phyloP scores from a whole-genome alignment of 1,140 invertebrate genomes.

The Spodoptera litura region DNA sequence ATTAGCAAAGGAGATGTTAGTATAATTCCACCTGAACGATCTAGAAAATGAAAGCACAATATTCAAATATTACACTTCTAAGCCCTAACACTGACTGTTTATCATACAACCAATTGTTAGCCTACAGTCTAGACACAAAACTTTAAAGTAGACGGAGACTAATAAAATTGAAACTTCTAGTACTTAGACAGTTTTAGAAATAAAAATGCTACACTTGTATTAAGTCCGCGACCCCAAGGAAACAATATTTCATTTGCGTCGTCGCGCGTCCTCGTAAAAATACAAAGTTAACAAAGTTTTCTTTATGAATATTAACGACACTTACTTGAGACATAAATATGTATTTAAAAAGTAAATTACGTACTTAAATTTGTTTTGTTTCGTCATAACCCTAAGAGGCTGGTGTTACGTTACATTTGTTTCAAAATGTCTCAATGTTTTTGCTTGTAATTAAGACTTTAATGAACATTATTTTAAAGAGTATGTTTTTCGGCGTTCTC shows the following conservation, averaged over 20 bases:
- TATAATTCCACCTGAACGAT: no score
- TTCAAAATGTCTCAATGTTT: not conserved
- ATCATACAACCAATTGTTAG: no score
- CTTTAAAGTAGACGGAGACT: no score
- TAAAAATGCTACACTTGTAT: constrained; percentile 22
- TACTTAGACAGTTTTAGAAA: constrained; percentile 20
- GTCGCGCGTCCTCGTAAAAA: constrained; percentile 50
- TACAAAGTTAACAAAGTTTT: constrained; percentile 48
- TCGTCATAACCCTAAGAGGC: not conserved
- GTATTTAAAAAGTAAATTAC: constrained; percentile 50
- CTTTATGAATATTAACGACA: constrained; percentile 51
- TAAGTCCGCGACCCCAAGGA: constrained; percentile 43
- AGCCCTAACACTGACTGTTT: no score
- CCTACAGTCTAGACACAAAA: no score
- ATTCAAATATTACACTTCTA: no score
- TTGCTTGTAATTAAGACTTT: not conserved
- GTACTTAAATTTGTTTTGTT: constrained; percentile 26
- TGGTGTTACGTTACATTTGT: constrained; percentile 5
- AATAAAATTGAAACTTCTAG: no score
- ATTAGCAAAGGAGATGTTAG: no score
- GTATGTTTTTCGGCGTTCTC: no score
- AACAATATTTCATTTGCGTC: constrained; percentile 49
- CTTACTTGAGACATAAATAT: constrained; percentile 46
- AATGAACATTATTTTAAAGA: not conserved
- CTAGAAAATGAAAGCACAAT: no score